A percentile compares a stretch with the other conserved stretches of the same genome.
phyloP scores from a whole-genome alignment of 2,888 invertebrate genomes.

The Dynastes hyllus region DNA sequence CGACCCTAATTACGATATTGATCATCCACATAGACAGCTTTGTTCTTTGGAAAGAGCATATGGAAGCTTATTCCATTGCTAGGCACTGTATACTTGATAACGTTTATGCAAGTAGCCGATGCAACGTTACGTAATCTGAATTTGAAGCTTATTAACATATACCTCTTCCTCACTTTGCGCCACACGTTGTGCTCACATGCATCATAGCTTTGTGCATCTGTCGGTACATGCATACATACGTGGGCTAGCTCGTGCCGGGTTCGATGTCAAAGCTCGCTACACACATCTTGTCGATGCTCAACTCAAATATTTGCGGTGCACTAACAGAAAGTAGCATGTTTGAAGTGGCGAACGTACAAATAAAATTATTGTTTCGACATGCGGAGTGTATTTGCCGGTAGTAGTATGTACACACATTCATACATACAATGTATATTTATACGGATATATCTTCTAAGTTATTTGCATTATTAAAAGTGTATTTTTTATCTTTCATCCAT shows the following conservation, averaged over 20 bases:
- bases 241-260: background rate
- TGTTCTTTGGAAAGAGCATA: too few relatives aligned
- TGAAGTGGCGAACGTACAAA: slow-evolving; percentile 3
- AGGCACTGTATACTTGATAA: background rate
- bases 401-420: background rate
- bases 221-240: slow-evolving; percentile 5
- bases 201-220: background rate
- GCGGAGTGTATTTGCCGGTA: slow-evolving; percentile 6
- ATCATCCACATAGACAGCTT: too few relatives aligned
- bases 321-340: slow-evolving; percentile 25
- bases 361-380: slow-evolving; percentile 13
- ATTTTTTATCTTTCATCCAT: background rate
- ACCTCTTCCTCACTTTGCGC: slow-evolving; percentile 2
- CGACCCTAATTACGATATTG: too few relatives aligned
- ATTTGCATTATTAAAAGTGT: slow-evolving; percentile 3
- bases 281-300: background rate
- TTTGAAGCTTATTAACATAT: background rate
- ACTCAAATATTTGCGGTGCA: slow-evolving; percentile 26
- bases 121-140: slow-evolving; percentile 12
- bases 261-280: slow-evolving; percentile 17
- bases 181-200: background rate
- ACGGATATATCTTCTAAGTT: background rate
- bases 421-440: background rate
- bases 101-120: slow-evolving; percentile 5
- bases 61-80: too few relatives aligned